Evolutionary conservation across 1,140 invertebrate genomes (phyloP).

Genomic region (Frieseomelitta varia): DNA sequence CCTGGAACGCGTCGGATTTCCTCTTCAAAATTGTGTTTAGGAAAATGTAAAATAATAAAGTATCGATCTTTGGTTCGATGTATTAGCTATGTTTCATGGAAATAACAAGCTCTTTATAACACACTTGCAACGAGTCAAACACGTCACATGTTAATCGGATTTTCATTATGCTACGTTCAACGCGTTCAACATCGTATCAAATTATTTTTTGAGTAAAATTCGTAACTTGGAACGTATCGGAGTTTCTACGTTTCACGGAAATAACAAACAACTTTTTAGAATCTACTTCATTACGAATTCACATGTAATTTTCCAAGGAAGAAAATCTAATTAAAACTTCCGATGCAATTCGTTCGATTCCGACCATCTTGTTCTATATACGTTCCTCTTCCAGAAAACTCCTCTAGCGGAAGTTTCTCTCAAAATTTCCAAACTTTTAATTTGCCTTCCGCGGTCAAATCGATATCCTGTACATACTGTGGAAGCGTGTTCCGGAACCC

Average conservation of each 20-base stretch:
- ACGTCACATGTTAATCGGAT: too few species aligned
- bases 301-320: background rate
- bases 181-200: too few species aligned
- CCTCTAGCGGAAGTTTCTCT: background rate
- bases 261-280: background rate
- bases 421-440: conserved; percentile 1
- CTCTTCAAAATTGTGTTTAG: too few species aligned
- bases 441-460: background rate
- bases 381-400: background rate
- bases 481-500: background rate
- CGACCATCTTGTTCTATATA: background rate
- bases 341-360: background rate
- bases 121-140: too few species aligned
- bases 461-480: background rate
- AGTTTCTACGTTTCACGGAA: background rate
- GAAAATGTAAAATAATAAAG: too few species aligned
- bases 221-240: too few species aligned
- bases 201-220: too few species aligned
- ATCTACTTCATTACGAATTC: background rate
- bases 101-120: too few species aligned
- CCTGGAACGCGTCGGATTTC: too few species aligned
- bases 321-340: background rate
- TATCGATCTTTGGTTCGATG: too few species aligned
- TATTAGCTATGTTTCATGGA: too few species aligned
- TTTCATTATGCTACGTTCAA: too few species aligned